Evolutionary conservation across 1,140 invertebrate species (phyloP), one percentile per base, ranked within the genome.

Genomic region (Drosophila varians): DNA sequence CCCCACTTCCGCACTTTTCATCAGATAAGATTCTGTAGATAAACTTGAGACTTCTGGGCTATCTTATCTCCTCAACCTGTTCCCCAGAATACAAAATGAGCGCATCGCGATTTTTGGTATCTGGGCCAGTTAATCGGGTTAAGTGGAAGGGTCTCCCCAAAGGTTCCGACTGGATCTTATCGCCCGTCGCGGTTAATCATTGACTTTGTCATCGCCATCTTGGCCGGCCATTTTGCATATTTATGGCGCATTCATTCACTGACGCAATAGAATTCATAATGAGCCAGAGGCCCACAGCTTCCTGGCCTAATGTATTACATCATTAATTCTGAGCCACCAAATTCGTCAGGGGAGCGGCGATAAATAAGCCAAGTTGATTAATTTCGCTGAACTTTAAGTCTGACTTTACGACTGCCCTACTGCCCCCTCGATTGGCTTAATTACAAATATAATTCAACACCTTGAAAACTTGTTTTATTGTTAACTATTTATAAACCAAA

Each of bases 231-330:
- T 71, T 56, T 69, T 49, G 66, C 64, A 57, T 70, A 71, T 71
- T 46, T 46, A 58, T 49, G 53, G 25, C 18, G 21, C 48, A 43
- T 70, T 70, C 52, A 58, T 71, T 69, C 43, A 48, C 60, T 60
- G 60, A 21, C 62, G 62, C 62, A 66, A 66, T 66, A 16, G 60
- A 66, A 66, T 66, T 66, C 45, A 45, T 66, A 66, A 66, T 66
- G 64, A 66, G 46, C 25, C 34, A 11, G 16, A 19, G 45, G 34
- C 61, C 26, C 21, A n/a, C 56, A 55, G 53, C 53, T 48, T 45
- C 53, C 42, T 71, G 53, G 54, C 55, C 66, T 60, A 71, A 71
- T 71, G 68, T 71, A 71, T 71, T 71, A 60, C 68, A 71, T 69
- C 65, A 69, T 69, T 69, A 69, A 69, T 69, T 69, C 65, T 31